phyloP scores from a whole-genome alignment of 1,140 invertebrate genomes.

The Plectrocnemia conspersa region DNA sequence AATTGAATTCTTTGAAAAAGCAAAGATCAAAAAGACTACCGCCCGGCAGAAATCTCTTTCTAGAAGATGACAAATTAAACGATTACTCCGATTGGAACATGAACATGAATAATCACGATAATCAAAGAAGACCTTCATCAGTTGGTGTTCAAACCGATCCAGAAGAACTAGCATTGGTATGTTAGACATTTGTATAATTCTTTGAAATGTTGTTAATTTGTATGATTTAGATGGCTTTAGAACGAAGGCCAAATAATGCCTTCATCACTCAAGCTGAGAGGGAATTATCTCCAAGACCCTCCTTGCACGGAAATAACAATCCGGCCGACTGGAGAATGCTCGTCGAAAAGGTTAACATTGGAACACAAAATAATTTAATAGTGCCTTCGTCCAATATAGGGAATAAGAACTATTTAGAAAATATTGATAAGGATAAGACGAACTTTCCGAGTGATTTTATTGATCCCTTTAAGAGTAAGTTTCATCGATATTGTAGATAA shows the following conservation, averaged over 20 bases:
- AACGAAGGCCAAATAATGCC: constrained; percentile 17
- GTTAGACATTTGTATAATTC: neutral
- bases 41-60: constrained; percentile 22
- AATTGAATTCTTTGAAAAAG: constrained; percentile 18
- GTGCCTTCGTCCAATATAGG: constrained; percentile 19
- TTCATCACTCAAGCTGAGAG: constrained; percentile 43
- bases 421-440: too few species aligned
- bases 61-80: constrained; percentile 14
- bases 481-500: too few species aligned
- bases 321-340: constrained; percentile 30
- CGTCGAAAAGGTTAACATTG: constrained; percentile 33
- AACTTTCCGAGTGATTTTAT: constrained; percentile 11
- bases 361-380: constrained; percentile 35
- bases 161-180: constrained; percentile 26
- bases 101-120: constrained; percentile 7
- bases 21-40: constrained; percentile 5
- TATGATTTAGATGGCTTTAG: constrained; percentile 14
- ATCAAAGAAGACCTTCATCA: constrained; percentile 20
- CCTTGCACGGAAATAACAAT: constrained; percentile 4
- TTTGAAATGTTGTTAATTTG: neutral
- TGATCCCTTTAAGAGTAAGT: constrained; percentile 16
- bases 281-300: constrained; percentile 42
- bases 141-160: constrained; percentile 33
- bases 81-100: constrained; percentile 7
- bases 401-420: constrained; percentile 10